A percentile compares a stretch with the other conserved stretches of the same genome.
Evolutionary conservation across 2,888 invertebrate species (phyloP).

Genomic region (Latrodectus elegans): DNA sequence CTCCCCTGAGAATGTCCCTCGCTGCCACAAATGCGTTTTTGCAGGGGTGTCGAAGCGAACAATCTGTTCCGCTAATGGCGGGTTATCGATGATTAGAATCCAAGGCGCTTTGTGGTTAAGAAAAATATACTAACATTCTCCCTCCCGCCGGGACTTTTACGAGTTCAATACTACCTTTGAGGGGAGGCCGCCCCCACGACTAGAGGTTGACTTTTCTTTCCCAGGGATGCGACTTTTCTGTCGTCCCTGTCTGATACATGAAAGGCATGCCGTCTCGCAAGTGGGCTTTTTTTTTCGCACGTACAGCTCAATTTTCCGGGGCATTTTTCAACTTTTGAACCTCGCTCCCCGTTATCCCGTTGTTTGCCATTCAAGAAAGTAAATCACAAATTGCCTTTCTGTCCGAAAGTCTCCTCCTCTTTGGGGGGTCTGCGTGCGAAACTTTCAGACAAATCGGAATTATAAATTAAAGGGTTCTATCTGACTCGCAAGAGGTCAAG

Average conservation of each 20-base stretch:
- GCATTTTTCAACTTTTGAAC: background rate
- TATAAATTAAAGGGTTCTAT: background rate
- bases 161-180: constrained; percentile 9
- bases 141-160: constrained; percentile 50
- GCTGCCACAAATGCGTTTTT: background rate
- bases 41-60: constrained; percentile 28
- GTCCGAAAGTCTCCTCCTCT: background rate
- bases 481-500: background rate
- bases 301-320: constrained; percentile 10
- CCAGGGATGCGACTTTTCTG: background rate
- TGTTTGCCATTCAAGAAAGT: background rate
- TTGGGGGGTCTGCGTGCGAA: background rate
- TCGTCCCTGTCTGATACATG: background rate
- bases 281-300: background rate
- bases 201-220: background rate
- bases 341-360: background rate
- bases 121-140: constrained; percentile 38
- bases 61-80: constrained; percentile 38
- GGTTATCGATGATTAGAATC: constrained; percentile 56
- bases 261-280: background rate
- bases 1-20: background rate
- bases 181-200: constrained; percentile 4
- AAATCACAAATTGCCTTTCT: constrained; percentile 1
- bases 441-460: background rate
- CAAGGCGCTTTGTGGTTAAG: constrained; percentile 48